A percentile compares a stretch with the other conserved stretches of the same genome.
These are phyloP conservation scores for Micronisus gabar DNA, from an alignment of 2,113 vertebrate genomes.

Conservation along the genomic window DNA sequence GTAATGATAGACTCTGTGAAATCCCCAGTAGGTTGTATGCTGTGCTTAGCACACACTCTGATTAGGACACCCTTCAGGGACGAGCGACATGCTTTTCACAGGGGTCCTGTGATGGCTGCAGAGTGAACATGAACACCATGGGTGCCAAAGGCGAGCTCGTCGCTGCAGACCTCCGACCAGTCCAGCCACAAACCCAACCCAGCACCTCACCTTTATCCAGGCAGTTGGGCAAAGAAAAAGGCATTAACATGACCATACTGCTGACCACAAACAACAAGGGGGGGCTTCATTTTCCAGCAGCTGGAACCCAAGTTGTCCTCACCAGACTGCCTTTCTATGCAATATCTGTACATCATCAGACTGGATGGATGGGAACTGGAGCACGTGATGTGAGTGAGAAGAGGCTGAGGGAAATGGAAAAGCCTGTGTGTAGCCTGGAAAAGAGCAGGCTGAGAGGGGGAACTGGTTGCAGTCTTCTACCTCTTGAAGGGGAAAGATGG, in stretches of 20 bases:
- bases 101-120: neutral
- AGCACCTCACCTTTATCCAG: neutral
- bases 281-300: neutral
- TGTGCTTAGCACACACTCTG: neutral
- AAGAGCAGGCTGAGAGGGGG: neutral
- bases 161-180: accelerated
- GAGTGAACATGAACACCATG: accelerated
- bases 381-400: neutral
- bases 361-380: neutral
- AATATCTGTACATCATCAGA: neutral
- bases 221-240: accelerated
- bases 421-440: neutral
- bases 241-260: neutral
- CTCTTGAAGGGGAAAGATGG: neutral
- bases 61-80: neutral
- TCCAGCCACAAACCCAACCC: neutral
- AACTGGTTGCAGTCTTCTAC: neutral
- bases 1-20: neutral
- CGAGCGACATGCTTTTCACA: neutral
- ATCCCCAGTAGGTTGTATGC: neutral
- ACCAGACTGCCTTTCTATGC: neutral
- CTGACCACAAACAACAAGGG: neutral
- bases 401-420: neutral
- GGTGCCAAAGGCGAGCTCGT: neutral
- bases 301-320: neutral